Conservation (phyloP, 2,113 vertebrate genomes). For the Urocitellus parryii region DNA sequence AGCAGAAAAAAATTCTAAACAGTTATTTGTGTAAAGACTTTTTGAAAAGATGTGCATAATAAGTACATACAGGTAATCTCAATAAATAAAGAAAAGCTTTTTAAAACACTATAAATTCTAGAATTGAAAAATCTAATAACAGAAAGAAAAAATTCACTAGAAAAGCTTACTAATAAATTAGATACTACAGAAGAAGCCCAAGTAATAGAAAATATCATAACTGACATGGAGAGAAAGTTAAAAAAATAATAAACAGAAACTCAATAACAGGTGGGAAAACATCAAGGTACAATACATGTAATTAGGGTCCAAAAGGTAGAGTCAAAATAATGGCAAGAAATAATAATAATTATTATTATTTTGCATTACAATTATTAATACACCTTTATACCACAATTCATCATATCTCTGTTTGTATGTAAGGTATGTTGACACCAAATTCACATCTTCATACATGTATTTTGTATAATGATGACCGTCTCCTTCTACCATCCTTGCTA, state of each 20-base stretch:
- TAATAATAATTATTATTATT: not conserved
- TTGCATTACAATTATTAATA: too few species aligned
- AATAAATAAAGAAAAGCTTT: not conserved
- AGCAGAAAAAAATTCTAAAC: not conserved
- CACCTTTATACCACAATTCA: too few species aligned
- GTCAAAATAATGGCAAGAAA: not conserved
- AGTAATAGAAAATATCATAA: not conserved
- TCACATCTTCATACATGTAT: too few species aligned
- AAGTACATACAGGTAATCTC: not conserved
- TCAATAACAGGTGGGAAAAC: not conserved
- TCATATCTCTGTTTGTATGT: too few species aligned
- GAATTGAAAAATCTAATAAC: conserved; percentile 3
- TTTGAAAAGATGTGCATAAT: not conserved
- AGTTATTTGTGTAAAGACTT: not conserved
- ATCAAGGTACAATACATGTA: not conserved
- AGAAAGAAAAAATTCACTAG: conserved; percentile 16
- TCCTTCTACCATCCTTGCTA: too few species aligned
- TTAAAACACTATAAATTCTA: not conserved
- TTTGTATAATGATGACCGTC: too few species aligned
- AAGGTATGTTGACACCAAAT: too few species aligned
- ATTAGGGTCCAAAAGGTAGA: not conserved
- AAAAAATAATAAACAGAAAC: not conserved
- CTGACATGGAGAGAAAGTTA: not conserved
- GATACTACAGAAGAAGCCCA: not conserved
- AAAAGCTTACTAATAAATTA: not conserved